phyloP scores from a whole-genome alignment of 1,140 invertebrate species.

The Riptortus pedestris region DNA sequence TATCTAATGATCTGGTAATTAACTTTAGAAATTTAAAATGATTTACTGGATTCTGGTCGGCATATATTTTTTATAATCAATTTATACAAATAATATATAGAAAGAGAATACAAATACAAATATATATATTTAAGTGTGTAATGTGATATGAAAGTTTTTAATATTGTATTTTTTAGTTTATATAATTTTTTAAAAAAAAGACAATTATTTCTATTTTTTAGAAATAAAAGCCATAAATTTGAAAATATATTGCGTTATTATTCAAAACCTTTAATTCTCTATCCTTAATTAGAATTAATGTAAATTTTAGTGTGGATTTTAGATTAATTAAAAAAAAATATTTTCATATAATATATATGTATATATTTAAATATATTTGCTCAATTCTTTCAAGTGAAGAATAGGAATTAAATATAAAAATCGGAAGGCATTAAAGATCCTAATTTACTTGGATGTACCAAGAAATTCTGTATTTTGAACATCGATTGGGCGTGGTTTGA shows the following conservation, averaged over 20 bases:
- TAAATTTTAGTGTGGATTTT: too few species aligned
- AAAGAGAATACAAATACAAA: background rate
- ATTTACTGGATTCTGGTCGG: conserved; percentile 18
- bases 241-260: background rate
- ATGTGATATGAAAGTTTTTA: conserved; percentile 20
- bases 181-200: conserved; percentile 11
- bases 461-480: too few species aligned
- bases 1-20: background rate
- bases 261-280: too few species aligned
- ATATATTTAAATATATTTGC: too few species aligned
- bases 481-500: too few species aligned
- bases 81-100: background rate
- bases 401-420: too few species aligned
- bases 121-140: conserved; percentile 17
- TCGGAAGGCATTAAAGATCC: too few species aligned
- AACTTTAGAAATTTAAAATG: background rate
- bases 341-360: too few species aligned
- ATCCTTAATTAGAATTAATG: too few species aligned
- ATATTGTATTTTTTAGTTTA: conserved; percentile 13
- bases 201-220: conserved; percentile 20
- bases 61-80: conserved; percentile 18
- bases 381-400: too few species aligned
- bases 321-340: too few species aligned
- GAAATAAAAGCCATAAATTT: conserved; percentile 19
- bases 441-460: too few species aligned